Conservation (phyloP, 2,113 vertebrate genomes). For the Phocoena sinus region DNA sequence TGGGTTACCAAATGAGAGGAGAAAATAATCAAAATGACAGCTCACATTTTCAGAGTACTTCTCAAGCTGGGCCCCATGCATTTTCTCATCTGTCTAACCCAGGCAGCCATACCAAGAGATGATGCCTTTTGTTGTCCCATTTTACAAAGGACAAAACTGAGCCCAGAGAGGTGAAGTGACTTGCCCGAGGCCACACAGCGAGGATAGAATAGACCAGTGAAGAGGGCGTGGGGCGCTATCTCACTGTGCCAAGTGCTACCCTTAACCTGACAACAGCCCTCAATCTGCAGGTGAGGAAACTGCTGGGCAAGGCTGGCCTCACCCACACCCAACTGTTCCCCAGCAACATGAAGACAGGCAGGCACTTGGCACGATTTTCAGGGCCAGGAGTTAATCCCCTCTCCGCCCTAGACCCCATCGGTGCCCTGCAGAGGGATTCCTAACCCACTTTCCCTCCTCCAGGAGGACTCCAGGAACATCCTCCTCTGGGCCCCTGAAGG, state of each 20-base stretch:
- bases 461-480: background rate
- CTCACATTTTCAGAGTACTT: background rate
- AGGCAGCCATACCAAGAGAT: background rate
- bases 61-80: fast-evolving
- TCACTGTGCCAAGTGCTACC: background rate
- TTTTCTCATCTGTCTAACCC: background rate
- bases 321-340: fast-evolving
- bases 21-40: background rate
- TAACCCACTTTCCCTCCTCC: background rate
- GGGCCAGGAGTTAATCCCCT: background rate
- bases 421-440: background rate
- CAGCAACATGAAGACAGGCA: background rate
- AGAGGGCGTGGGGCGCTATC: background rate
- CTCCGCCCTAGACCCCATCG: fast-evolving
- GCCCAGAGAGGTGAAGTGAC: background rate
- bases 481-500: background rate
- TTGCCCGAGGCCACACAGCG: background rate
- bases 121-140: background rate
- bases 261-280: background rate
- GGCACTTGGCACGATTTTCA: background rate
- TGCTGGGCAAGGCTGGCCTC: background rate
- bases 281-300: background rate
- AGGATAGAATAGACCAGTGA: background rate
- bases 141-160: background rate
- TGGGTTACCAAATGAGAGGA: no score